phyloP scores from a whole-genome alignment of 2,888 invertebrate species.

The Philereme transversata region DNA sequence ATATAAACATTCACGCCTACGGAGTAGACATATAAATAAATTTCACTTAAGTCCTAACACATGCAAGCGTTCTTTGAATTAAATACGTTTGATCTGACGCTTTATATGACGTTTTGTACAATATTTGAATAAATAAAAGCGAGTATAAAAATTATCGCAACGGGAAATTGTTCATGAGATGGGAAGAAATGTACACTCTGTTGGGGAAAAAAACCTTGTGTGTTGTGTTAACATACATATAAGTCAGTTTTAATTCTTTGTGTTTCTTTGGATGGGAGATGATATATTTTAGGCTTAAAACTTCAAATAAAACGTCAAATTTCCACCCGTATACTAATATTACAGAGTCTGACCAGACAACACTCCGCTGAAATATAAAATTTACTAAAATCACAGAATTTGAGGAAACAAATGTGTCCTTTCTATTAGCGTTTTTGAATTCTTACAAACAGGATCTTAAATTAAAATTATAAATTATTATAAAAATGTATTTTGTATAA shows the following conservation, averaged over 20 bases:
- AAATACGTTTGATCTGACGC: slow-evolving; percentile 34
- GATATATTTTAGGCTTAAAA: neutral
- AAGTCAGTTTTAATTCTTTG: too few relatives aligned
- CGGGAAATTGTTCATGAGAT: neutral
- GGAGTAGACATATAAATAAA: slow-evolving; percentile 32
- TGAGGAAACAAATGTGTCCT: slow-evolving; percentile 47
- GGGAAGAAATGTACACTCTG: slow-evolving; percentile 2
- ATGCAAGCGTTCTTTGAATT: slow-evolving; percentile 37
- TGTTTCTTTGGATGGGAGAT: too few relatives aligned
- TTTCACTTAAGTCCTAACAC: slow-evolving; percentile 35
- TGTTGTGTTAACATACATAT: too few relatives aligned
- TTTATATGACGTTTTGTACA: slow-evolving; percentile 25
- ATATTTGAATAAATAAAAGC: neutral
- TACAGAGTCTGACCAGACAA: slow-evolving; percentile 49
- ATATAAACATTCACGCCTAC: slow-evolving; percentile 31
- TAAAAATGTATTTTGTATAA: neutral
- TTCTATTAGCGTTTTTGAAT: slow-evolving; percentile 1
- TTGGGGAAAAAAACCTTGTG: neutral
- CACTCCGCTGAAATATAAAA: slow-evolving; percentile 43
- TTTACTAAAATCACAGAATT: slow-evolving; percentile 58
- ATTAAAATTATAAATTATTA: neutral
- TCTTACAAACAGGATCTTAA: neutral
- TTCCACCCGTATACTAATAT: slow-evolving; percentile 14
- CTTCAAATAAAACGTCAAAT: slow-evolving; percentile 14
- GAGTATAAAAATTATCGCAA: neutral